Evolutionary conservation across 1,140 invertebrate genomes (phyloP), one percentile per base, ranked within the genome.

Genomic region (Notospermus geniculatus): DNA sequence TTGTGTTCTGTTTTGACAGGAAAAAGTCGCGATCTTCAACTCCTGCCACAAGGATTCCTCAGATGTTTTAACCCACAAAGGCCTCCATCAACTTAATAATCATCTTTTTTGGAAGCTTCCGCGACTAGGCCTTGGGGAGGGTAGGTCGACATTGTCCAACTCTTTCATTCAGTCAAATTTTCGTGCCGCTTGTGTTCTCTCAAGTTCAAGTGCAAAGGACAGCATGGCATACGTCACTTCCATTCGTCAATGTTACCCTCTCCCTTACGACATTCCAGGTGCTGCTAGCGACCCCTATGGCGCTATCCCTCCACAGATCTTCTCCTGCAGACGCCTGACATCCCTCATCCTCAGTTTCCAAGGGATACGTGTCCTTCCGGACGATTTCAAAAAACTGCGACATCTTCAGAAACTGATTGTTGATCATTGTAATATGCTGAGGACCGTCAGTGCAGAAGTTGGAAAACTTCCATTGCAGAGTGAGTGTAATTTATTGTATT

Each of bases 401-500:
- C 45, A 39, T 11, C 53, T 65, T 22, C 27, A 28, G 22, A n/a
- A 25, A 2, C 29, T 36, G 4, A 36, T 36, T 36, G 4, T 36
- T 4, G 32, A 36, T 36, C 32, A 36, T 15, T 36, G 32, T 15
- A 68, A 63, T 0, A 59, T 64, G n/a, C 63, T 77, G 36, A 65
- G 68, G n/a, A 60, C 54, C 1, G 60, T 74, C 28, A 61, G 65
- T 50, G 65, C 68, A 39, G 66, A 70, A 55, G 39, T 74, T 9
- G 70, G 68, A 5, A 65, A 32, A 9, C 58, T 74, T 1, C 66
- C 70, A 19, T 50, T 75, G 13, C 69, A 70, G 70, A 64, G 73
- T 75, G n/a, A n/a, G n/a, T n/a, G n/a, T n/a, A n/a, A n/a, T n/a
- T n/a, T n/a, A n/a, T n/a, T n/a, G n/a, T n/a, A n/a, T n/a, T n/a